Evolutionary conservation across 2,113 vertebrate species (phyloP).

Genomic region (Laticauda laticaudata): DNA sequence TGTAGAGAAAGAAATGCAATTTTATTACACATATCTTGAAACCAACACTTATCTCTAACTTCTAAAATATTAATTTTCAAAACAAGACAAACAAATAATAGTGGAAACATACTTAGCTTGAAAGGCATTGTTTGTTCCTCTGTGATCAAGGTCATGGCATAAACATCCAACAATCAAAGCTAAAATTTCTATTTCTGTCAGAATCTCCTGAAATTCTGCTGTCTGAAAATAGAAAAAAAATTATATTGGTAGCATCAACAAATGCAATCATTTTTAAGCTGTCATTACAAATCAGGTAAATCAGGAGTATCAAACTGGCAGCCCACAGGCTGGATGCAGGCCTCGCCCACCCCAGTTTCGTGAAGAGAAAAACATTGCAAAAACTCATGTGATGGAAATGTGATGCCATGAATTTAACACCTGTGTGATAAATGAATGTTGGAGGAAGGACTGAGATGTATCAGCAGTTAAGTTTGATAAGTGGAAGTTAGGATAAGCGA

Average conservation of each 20-base stretch:
- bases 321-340: too few species aligned
- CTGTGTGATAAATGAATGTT: background rate
- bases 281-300: background rate
- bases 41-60: conserved; percentile 71
- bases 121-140: conserved; percentile 99
- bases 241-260: background rate
- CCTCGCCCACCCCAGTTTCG: too few species aligned
- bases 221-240: conserved; percentile 75
- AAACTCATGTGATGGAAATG: too few species aligned
- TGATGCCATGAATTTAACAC: too few species aligned
- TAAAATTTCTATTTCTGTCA: conserved; percentile 94
- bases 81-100: conserved; percentile 70
- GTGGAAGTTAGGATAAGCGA: background rate
- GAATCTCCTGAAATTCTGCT: conserved; percentile 94
- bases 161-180: conserved; percentile 97
- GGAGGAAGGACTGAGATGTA: background rate
- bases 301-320: too few species aligned
- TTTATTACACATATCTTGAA: conserved; percentile 67
- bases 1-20: conserved; percentile 47
- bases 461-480: background rate
- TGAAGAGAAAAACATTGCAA: too few species aligned
- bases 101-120: conserved; percentile 93
- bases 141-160: conserved; percentile 98
- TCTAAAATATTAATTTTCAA: conserved; percentile 54
- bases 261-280: background rate